Conservation (phyloP, 2,888 invertebrate species). For the Chymomyza amoena region DNA sequence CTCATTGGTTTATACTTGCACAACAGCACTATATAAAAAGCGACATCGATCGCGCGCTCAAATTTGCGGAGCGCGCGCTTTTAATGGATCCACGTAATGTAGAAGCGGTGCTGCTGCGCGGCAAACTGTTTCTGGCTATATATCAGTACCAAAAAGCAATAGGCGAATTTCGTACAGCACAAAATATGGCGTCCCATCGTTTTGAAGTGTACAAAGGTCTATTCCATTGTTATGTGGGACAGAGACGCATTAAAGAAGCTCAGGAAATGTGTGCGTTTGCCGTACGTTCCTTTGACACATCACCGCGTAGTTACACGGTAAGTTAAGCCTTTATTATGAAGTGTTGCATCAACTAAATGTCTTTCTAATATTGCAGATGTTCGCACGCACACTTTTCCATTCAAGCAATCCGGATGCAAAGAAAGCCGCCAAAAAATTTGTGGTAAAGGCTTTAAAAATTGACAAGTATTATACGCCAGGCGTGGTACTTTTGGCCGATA, state of each 20-base stretch:
- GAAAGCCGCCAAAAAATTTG: constrained; percentile 83
- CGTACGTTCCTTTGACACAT: constrained; percentile 85
- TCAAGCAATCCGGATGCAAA: constrained; percentile 81
- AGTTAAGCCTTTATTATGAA: constrained; percentile 40
- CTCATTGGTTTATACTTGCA: constrained; percentile 88
- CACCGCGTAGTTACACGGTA: constrained; percentile 87
- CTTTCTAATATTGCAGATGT: constrained; percentile 80
- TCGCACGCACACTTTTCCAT: constrained; percentile 84
- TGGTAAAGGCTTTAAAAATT: constrained; percentile 86
- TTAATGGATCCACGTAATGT: constrained; percentile 83
- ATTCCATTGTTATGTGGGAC: constrained; percentile 85
- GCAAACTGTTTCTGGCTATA: constrained; percentile 71
- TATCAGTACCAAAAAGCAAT: constrained; percentile 74
- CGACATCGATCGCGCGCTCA: constrained; percentile 84
- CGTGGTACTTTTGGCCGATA: constrained; percentile 85
- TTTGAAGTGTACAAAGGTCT: constrained; percentile 88
- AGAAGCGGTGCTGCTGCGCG: constrained; percentile 87
- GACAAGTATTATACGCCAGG: constrained; percentile 87
- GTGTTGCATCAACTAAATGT: background rate
- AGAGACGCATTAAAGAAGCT: constrained; percentile 86
- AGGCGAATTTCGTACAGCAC: constrained; percentile 67
- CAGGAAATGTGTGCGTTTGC: constrained; percentile 85
- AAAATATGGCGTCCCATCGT: constrained; percentile 73
- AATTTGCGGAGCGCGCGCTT: constrained; percentile 87
- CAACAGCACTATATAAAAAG: constrained; percentile 82